phyloP scores from a whole-genome alignment of 2,797 vertebrate species.

The Capromys pilorides region DNA sequence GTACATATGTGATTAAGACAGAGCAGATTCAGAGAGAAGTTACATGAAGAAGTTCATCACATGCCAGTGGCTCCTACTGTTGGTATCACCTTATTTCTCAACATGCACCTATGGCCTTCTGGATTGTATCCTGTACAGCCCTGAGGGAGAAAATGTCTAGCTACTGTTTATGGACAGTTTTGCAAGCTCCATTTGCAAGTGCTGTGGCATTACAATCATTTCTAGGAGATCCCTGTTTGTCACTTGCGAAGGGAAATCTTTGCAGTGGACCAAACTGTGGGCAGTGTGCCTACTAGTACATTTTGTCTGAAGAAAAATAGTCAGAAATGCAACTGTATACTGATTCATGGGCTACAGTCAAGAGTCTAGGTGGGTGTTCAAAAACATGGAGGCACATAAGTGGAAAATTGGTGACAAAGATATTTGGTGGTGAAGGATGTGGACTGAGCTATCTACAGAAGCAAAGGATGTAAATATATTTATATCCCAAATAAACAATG shows the following conservation, averaged over 20 bases:
- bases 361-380: no score
- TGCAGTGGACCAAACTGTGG: not conserved
- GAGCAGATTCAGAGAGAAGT: not conserved
- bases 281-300: not conserved
- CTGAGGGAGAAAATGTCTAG: not conserved
- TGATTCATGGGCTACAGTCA: not conserved
- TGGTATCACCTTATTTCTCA: not conserved
- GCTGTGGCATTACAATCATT: not conserved
- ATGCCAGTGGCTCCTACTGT: not conserved
- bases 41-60: not conserved
- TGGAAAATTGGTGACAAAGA: not conserved
- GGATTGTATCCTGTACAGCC: not conserved
- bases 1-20: no score
- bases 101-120: not conserved
- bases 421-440: not conserved
- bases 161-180: not conserved
- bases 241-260: not conserved
- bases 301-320: not conserved
- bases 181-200: not conserved
- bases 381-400: not conserved
- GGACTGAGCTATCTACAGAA: not conserved
- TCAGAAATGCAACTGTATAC: not conserved
- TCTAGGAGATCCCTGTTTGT: not conserved
- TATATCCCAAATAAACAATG: not conserved
- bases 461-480: not conserved